Evolutionary conservation across 2,888 invertebrate species (phyloP).

Genomic region (Perithous albicinctus): DNA sequence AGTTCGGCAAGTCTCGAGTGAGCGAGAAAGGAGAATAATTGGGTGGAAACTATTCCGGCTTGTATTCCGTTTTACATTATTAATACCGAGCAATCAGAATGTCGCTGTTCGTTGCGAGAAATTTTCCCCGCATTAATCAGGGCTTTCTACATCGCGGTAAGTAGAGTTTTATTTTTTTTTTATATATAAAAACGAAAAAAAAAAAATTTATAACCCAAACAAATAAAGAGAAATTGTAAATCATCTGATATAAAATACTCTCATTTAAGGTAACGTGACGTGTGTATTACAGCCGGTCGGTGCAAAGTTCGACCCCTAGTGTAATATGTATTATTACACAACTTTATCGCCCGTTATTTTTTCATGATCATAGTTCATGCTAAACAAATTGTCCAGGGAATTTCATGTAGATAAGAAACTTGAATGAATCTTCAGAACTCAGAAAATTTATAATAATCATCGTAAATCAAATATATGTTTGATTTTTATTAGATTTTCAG

Average conservation of each 20-base stretch:
- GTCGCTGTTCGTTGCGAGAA: constrained; percentile 74
- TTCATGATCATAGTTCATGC: constrained; percentile 5
- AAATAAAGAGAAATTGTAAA: constrained; percentile 26
- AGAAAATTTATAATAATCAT: neutral
- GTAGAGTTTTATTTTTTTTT: constrained; percentile 13
- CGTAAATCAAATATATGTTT: too few relatives aligned
- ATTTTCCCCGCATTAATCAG: constrained; percentile 73
- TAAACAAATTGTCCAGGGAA: neutral
- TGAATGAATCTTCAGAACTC: constrained; percentile 32
- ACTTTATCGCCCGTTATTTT: neutral
- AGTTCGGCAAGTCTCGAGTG: constrained; percentile 9
- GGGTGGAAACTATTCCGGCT: neutral
- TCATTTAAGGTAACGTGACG: constrained; percentile 49
- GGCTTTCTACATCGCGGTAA: constrained; percentile 72
- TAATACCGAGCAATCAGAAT: constrained; percentile 63
- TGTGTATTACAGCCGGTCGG: constrained; percentile 52
- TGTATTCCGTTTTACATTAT: constrained; percentile 2
- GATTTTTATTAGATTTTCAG: too few relatives aligned
- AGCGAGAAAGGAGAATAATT: constrained; percentile 5
- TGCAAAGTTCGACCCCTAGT: constrained; percentile 66
- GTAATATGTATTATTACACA: constrained; percentile 40
- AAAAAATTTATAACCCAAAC: neutral
- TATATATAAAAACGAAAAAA: too few relatives aligned
- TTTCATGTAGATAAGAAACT: neutral
- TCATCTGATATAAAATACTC: constrained; percentile 14